phyloP scores from a whole-genome alignment of 2,797 vertebrate genomes.

The Coendou prehensilis region DNA sequence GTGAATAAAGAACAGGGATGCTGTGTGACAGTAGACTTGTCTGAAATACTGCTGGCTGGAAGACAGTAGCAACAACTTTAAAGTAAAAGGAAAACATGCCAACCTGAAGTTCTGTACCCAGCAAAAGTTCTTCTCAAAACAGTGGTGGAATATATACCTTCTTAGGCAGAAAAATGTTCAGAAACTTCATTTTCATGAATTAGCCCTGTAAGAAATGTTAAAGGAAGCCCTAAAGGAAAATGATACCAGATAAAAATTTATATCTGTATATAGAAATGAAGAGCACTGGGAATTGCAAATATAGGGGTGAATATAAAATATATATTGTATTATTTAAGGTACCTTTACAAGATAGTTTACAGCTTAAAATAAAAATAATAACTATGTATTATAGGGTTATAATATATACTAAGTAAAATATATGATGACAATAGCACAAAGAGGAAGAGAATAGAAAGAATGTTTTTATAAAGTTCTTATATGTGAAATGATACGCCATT shows the following conservation, averaged over 20 bases:
- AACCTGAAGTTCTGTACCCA: neutral
- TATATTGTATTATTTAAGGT: neutral
- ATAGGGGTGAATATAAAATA: neutral
- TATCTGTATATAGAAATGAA: neutral
- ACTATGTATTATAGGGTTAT: neutral
- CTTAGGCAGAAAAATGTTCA: neutral
- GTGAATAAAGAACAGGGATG: neutral
- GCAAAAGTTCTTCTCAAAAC: neutral
- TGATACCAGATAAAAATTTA: neutral
- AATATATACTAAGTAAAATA: neutral
- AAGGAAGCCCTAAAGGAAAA: neutral
- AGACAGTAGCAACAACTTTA: neutral
- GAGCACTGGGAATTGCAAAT: neutral
- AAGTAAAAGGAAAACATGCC: neutral
- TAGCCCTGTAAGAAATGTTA: neutral
- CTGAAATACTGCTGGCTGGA: neutral
- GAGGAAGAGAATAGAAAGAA: neutral
- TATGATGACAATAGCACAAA: neutral
- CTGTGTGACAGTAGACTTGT: neutral
- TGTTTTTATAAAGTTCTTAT: neutral
- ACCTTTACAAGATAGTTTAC: neutral
- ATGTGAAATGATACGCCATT: neutral
- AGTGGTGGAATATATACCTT: neutral
- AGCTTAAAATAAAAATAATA: neutral
- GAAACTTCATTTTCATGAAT: neutral